These are phyloP conservation scores for Aspidoscelis tigris DNA, from an alignment of 2,113 vertebrate genomes.

Conservation along the genomic window DNA sequence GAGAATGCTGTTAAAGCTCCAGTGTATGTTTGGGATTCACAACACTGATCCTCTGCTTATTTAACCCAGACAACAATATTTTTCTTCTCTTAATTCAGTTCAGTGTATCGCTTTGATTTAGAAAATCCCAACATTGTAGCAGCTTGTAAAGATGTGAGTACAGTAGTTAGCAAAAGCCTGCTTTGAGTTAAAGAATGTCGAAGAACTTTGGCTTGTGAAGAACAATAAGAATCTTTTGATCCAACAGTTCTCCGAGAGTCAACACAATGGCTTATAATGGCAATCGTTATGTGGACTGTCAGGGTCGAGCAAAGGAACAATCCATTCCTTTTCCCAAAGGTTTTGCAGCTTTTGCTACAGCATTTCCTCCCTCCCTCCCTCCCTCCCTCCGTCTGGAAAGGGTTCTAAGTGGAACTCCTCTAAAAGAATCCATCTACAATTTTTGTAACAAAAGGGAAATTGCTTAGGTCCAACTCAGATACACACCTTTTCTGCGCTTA, in stretches of 20 bases:
- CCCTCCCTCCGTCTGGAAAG: not conserved
- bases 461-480: slow-evolving; percentile 51
- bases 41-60: slow-evolving; percentile 49
- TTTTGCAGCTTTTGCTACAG: not conserved
- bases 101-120: slow-evolving; percentile 69
- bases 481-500: slow-evolving; percentile 31
- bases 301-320: not conserved
- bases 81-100: slow-evolving; percentile 67
- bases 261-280: not conserved
- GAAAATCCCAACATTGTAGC: slow-evolving; percentile 67
- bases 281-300: not conserved
- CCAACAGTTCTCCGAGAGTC: not conserved
- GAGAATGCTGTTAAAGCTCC: slow-evolving; percentile 39
- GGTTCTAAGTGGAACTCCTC: slow-evolving; percentile 40
- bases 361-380: not conserved
- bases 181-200: slow-evolving; percentile 69
- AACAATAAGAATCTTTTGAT: slow-evolving; percentile 61
- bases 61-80: slow-evolving; percentile 7
- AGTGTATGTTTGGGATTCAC: slow-evolving; percentile 45
- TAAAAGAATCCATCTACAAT: slow-evolving; percentile 53
- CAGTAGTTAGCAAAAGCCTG: slow-evolving; percentile 69
- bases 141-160: slow-evolving; percentile 60
- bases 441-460: slow-evolving; percentile 48
- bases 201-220: slow-evolving; percentile 59
- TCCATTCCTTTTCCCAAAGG: not conserved